phyloP scores from a whole-genome alignment of 2,888 invertebrate genomes.

The Eustalomyia histrio region DNA sequence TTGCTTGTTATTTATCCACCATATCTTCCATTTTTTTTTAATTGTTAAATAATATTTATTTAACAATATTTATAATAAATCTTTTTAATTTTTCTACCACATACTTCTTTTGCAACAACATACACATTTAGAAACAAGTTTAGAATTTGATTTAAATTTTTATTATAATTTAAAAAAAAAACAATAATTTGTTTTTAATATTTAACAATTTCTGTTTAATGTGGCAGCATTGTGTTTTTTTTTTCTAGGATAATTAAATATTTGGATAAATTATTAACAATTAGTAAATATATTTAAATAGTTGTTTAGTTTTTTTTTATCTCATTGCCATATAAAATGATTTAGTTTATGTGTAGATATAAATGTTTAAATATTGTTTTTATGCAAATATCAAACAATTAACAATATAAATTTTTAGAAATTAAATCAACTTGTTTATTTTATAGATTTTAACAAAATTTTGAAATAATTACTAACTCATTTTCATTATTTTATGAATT shows the following conservation, averaged over 20 bases:
- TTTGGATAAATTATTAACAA: conserved; percentile 16
- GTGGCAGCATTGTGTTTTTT: conserved; percentile 11
- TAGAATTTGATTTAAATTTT: neutral
- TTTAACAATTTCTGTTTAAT: conserved; percentile 23
- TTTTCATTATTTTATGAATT: no score
- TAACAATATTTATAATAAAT: neutral
- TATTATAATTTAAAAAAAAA: neutral
- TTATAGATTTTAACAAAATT: neutral
- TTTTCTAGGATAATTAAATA: conserved; percentile 10
- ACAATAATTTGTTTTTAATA: neutral
- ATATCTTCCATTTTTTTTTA: neutral
- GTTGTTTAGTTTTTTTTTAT: conserved; percentile 16
- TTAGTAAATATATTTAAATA: conserved; percentile 15
- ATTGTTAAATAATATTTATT: neutral
- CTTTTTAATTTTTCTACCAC: neutral
- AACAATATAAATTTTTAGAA: conserved; percentile 1
- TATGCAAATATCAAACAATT: conserved; percentile 7
- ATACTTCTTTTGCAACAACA: conserved; percentile 37
- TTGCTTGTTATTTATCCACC: neutral
- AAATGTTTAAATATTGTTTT: conserved; percentile 22
- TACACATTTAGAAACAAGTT: conserved; percentile 37
- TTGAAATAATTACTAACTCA: no score
- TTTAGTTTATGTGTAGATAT: conserved; percentile 28
- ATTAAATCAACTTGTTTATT: neutral
- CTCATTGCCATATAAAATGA: conserved; percentile 51